Evolutionary conservation across 2,113 vertebrate genomes (phyloP).

Genomic region (Charadrius vociferus): DNA sequence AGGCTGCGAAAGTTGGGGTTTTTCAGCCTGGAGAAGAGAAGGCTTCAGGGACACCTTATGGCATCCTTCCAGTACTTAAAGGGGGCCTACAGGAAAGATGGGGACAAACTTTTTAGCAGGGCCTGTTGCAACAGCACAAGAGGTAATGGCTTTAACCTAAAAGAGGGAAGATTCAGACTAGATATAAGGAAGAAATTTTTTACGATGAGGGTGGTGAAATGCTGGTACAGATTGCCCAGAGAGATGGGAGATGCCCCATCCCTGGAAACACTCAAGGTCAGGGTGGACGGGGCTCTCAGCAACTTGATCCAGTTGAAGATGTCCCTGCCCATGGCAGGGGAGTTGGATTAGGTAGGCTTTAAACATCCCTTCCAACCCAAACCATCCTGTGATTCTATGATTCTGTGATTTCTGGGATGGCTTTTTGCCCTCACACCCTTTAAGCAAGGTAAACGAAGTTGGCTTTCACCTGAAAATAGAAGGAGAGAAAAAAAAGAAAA

Average conservation of each 20-base stretch:
- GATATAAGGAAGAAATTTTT: background rate
- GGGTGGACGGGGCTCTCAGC: background rate
- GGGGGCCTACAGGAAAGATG: background rate
- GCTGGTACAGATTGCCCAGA: background rate
- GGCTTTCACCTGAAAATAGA: background rate
- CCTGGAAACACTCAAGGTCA: background rate
- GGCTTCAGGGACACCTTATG: background rate
- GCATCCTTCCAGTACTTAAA: background rate
- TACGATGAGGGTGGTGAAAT: background rate
- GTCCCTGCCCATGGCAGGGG: background rate
- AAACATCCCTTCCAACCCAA: background rate
- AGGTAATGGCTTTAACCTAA: background rate
- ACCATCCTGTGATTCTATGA: background rate
- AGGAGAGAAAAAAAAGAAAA: no score
- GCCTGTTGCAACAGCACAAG: background rate
- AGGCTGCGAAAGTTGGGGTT: background rate
- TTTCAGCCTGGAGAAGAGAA: background rate
- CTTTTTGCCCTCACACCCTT: background rate
- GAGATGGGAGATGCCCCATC: background rate
- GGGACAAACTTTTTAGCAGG: background rate
- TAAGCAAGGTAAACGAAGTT: background rate
- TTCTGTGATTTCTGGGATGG: background rate
- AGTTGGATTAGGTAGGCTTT: background rate
- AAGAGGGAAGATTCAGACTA: background rate
- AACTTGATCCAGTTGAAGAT: background rate